Conservation (phyloP, 2,888 invertebrate genomes). For the Xanthia togata region DNA sequence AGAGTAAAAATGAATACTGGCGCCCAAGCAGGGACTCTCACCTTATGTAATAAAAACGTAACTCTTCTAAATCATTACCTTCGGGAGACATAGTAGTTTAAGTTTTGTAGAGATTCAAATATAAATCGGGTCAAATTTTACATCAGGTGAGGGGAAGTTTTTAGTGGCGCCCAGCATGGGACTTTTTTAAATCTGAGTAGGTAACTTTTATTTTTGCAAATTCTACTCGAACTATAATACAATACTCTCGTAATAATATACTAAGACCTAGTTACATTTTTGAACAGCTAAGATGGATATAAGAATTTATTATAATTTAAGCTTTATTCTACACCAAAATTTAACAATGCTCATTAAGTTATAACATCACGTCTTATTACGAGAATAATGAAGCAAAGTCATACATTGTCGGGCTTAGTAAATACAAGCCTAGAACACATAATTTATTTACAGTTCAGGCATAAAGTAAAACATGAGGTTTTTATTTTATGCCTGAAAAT, state of each 20-base stretch:
- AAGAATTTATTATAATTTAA: background rate
- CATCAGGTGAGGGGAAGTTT: background rate
- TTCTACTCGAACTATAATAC: too few relatives aligned
- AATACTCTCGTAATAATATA: too few relatives aligned
- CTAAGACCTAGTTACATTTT: background rate
- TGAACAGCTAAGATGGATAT: background rate
- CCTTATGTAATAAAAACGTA: conserved; percentile 46
- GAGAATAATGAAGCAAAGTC: background rate
- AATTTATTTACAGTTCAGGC: background rate
- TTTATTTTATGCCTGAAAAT: background rate
- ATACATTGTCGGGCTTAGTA: background rate
- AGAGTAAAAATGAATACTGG: conserved; percentile 60
- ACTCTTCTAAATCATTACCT: conserved; percentile 12
- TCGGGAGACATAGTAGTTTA: conserved; percentile 7
- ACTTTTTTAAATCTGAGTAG: background rate
- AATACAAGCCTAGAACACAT: background rate
- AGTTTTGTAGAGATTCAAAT: conserved; percentile 31
- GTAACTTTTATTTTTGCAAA: too few relatives aligned
- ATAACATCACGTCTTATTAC: background rate
- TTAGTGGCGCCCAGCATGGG: conserved; percentile 45
- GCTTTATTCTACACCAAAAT: background rate
- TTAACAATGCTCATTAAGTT: background rate
- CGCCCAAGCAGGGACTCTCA: conserved; percentile 46
- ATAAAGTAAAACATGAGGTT: background rate
- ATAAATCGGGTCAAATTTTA: background rate